These are phyloP conservation scores for Oscheius myriophilus DNA, from an alignment of 2,888 invertebrate species.

Conservation along the genomic window DNA sequence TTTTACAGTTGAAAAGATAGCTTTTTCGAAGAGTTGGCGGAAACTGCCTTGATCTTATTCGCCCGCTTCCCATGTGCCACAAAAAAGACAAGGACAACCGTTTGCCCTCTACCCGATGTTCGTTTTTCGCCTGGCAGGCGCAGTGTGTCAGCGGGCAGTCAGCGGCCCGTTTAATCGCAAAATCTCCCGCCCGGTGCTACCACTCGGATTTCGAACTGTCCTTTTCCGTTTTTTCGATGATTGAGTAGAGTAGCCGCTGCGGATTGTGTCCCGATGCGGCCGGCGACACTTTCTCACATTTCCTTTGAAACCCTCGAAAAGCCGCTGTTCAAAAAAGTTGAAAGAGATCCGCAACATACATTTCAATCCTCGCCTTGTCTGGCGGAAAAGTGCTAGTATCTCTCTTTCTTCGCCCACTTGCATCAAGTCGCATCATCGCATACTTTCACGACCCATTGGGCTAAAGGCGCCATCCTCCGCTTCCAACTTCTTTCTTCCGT, in stretches of 20 bases:
- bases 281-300: no score
- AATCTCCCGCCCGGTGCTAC: conserved; percentile 21
- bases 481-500: conserved; percentile 3
- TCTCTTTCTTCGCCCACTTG: conserved; percentile 5
- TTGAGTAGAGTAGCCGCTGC: no score
- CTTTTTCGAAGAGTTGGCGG: no score
- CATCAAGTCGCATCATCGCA: neutral
- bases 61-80: no score
- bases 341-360: neutral
- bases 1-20: no score
- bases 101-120: neutral
- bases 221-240: no score
- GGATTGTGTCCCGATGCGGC: no score
- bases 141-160: neutral
- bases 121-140: no score
- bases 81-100: neutral
- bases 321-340: conserved; percentile 6
- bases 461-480: neutral
- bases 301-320: no score
- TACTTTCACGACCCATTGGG: conserved; percentile 11
- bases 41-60: no score
- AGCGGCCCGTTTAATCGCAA: conserved; percentile 23
- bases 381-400: neutral
- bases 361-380: neutral
- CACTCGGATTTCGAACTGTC: neutral